These are phyloP conservation scores for Clavelina lepadiformis DNA, from an alignment of 23 tunicate genomes.

Conservation along the genomic window DNA sequence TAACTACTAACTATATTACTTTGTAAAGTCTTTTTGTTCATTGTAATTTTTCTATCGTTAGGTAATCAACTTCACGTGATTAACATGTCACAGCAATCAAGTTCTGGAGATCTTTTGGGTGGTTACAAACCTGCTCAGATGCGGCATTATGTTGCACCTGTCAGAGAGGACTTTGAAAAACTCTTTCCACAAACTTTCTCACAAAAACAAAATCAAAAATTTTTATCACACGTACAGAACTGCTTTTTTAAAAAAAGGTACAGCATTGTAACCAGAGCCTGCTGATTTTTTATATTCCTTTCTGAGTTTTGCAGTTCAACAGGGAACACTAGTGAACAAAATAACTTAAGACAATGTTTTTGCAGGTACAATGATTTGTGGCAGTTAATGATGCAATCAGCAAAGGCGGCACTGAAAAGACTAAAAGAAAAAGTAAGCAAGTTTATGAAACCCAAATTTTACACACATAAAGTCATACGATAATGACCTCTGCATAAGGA, in stretches of 20 bases:
- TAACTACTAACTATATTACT: too few species aligned
- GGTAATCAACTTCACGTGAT: conserved; percentile 83
- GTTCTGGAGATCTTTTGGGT: conserved; percentile 77
- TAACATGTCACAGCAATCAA: conserved; percentile 96
- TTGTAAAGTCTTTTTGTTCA: neutral
- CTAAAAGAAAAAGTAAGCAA: conserved; percentile 7
- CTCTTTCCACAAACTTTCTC: conserved; percentile 59
- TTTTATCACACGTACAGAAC: conserved; percentile 62
- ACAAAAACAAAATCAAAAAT: conserved; percentile 51
- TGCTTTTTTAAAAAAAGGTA: conserved; percentile 61
- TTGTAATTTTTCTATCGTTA: neutral
- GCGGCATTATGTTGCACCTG: conserved; percentile 62
- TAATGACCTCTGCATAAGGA: too few species aligned
- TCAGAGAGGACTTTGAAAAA: conserved; percentile 54
- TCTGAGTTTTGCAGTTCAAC: too few species aligned
- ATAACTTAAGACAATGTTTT: neutral
- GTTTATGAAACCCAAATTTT: neutral
- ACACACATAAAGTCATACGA: too few species aligned
- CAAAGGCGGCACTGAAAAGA: conserved; percentile 56
- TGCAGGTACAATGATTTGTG: conserved; percentile 49
- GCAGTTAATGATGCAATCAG: conserved; percentile 45
- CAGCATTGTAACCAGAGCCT: neutral
- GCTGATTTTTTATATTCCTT: neutral
- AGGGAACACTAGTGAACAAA: too few species aligned
- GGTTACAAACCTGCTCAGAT: conserved; percentile 79